These are phyloP conservation scores for Danionella dracula DNA, from an alignment of 2,797 vertebrate species.

Conservation along the genomic window DNA sequence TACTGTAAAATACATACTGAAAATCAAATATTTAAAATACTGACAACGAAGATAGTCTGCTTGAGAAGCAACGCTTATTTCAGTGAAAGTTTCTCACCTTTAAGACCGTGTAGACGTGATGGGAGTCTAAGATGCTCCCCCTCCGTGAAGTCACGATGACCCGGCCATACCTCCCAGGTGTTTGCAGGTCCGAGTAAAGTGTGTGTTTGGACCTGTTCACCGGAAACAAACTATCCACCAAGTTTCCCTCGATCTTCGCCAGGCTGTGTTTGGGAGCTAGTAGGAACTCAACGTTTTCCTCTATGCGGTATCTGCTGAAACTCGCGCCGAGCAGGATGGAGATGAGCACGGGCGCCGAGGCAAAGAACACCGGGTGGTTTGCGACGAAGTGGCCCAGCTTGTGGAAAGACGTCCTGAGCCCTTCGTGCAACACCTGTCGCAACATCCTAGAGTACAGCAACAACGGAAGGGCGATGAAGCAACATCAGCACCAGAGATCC, in stretches of 20 bases:
- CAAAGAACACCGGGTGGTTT: slow-evolving; percentile 94
- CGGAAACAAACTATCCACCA: slow-evolving; percentile 94
- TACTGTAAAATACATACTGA: no score
- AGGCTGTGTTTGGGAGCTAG: slow-evolving; percentile 94
- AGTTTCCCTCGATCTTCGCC: slow-evolving; percentile 94
- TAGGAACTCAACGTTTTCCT: slow-evolving; percentile 90
- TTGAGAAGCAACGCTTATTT: neutral
- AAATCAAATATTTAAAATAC: no score
- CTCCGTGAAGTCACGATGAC: slow-evolving; percentile 87
- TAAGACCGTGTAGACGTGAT: slow-evolving; percentile 83
- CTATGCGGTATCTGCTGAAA: slow-evolving; percentile 94
- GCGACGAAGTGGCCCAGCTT: slow-evolving; percentile 91
- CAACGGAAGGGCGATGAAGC: slow-evolving; percentile 72
- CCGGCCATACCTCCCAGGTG: slow-evolving; percentile 90
- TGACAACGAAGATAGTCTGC: neutral
- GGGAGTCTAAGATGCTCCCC: slow-evolving; percentile 90
- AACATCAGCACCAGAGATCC: slow-evolving; percentile 77
- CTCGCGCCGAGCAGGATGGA: slow-evolving; percentile 94
- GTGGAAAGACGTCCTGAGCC: slow-evolving; percentile 88
- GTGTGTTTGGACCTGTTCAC: slow-evolving; percentile 94
- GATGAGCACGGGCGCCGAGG: slow-evolving; percentile 89
- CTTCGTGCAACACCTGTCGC: slow-evolving; percentile 94
- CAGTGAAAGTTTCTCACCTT: slow-evolving; percentile 69
- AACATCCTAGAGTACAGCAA: slow-evolving; percentile 91
- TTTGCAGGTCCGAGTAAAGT: slow-evolving; percentile 95